phyloP scores from a whole-genome alignment of 1,140 invertebrate genomes.

The Ridgeia piscesae region DNA sequence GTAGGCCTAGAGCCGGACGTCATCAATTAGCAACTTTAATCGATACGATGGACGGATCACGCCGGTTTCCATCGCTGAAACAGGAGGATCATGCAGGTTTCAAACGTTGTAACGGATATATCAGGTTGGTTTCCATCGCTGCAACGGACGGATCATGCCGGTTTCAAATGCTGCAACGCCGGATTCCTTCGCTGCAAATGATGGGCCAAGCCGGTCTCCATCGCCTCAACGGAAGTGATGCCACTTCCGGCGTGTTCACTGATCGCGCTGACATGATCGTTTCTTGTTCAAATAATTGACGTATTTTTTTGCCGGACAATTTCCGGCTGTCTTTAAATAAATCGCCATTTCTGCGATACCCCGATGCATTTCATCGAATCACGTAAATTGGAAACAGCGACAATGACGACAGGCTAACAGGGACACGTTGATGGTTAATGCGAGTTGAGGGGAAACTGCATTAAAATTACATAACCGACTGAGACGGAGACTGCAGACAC shows the following conservation, averaged over 20 bases:
- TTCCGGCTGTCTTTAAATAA: not conserved
- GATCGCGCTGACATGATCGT: not conserved
- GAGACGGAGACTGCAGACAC: not conserved
- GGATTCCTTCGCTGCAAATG: not conserved
- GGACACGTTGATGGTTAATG: not conserved
- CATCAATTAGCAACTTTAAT: not conserved
- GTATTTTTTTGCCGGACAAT: not conserved
- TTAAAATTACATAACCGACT: not conserved
- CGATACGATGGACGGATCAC: not conserved
- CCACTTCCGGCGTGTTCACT: not conserved
- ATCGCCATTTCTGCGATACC: not conserved
- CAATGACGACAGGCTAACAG: not conserved
- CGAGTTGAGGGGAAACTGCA: not conserved
- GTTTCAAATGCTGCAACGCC: too few species aligned
- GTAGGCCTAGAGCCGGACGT: not conserved
- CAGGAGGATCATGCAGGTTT: too few species aligned
- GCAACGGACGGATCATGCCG: too few species aligned
- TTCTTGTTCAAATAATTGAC: too few species aligned
- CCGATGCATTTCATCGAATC: not conserved
- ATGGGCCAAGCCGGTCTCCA: not conserved
- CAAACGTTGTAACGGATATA: too few species aligned
- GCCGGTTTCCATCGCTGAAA: too few species aligned
- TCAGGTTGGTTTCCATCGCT: too few species aligned
- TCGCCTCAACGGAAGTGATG: not conserved
- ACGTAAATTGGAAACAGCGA: not conserved